A percentile compares a stretch with the other conserved stretches of the same genome.
Evolutionary conservation across 2,888 invertebrate genomes (phyloP).

Genomic region (Drosophila prostipennis): DNA sequence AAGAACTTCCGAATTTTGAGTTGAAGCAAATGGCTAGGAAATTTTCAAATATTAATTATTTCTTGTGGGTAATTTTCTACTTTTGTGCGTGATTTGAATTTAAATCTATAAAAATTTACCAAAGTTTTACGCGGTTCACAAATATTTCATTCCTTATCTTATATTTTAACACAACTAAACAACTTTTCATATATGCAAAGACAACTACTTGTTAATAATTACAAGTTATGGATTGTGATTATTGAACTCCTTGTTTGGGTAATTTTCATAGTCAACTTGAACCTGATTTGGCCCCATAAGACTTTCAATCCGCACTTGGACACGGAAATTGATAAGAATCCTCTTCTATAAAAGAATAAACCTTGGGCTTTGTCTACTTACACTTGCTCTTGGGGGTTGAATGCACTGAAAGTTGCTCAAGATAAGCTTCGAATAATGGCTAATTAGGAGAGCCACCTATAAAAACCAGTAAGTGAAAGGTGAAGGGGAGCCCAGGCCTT

Average conservation of each 20-base stretch:
- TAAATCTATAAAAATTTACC: neutral
- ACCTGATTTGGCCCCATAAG: neutral
- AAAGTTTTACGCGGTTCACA: neutral
- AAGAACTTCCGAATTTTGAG: neutral
- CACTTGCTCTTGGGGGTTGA: slow-evolving; percentile 31
- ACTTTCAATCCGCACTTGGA: slow-evolving; percentile 14
- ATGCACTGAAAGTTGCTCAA: slow-evolving; percentile 13
- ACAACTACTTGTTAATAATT: slow-evolving; percentile 3
- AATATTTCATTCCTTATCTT: neutral
- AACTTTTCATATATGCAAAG: slow-evolving; percentile 13
- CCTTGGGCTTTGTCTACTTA: slow-evolving; percentile 19
- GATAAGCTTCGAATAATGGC: slow-evolving; percentile 27
- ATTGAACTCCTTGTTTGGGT: neutral
- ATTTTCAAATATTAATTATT: neutral
- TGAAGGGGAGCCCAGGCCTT: neutral
- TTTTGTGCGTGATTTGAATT: neutral
- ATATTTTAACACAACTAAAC: neutral
- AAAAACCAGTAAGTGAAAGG: slow-evolving; percentile 7
- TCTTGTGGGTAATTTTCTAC: neutral
- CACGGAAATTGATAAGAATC: slow-evolving; percentile 31
- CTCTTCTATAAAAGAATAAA: slow-evolving; percentile 12
- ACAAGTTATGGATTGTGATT: neutral
- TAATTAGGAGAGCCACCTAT: neutral
- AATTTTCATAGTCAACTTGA: neutral
- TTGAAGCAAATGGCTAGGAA: neutral